Evolutionary conservation across 2,113 vertebrate genomes (phyloP).

Genomic region (Regulus satrapa): DNA sequence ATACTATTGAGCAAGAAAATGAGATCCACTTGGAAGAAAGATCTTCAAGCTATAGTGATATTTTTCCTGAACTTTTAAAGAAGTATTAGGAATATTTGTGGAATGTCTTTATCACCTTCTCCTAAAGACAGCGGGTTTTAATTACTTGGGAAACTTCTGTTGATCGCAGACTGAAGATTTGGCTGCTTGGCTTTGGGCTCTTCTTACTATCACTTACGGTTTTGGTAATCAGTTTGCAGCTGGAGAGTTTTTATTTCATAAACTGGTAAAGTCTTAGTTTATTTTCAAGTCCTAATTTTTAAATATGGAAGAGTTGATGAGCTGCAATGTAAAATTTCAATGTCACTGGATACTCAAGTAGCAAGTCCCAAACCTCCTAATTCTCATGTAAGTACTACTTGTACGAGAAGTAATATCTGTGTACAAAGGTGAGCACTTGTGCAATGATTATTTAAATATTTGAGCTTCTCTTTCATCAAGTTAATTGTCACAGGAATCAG

Average conservation of each 20-base stretch:
- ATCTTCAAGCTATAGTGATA: neutral
- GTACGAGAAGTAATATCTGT: neutral
- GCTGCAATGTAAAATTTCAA: neutral
- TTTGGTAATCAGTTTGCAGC: neutral
- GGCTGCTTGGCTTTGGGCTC: neutral
- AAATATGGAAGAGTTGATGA: neutral
- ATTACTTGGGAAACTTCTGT: neutral
- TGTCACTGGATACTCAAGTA: neutral
- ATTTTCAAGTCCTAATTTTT: neutral
- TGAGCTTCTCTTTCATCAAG: neutral
- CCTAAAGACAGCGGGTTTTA: neutral
- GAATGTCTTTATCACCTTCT: neutral
- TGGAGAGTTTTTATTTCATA: neutral
- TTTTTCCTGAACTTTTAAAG: neutral
- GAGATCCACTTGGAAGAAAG: neutral
- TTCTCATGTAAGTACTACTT: neutral
- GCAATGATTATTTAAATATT: neutral
- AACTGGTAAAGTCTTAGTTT: neutral
- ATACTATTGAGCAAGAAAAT: neutral
- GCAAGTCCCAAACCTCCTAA: neutral
- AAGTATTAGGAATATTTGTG: neutral
- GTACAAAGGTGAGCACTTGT: neutral
- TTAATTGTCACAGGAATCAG: neutral
- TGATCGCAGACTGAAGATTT: neutral
- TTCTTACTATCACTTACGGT: neutral